Base-by-base conservation (phyloP, 2,888 invertebrate genomes). In the Heliconius sara region DNA sequence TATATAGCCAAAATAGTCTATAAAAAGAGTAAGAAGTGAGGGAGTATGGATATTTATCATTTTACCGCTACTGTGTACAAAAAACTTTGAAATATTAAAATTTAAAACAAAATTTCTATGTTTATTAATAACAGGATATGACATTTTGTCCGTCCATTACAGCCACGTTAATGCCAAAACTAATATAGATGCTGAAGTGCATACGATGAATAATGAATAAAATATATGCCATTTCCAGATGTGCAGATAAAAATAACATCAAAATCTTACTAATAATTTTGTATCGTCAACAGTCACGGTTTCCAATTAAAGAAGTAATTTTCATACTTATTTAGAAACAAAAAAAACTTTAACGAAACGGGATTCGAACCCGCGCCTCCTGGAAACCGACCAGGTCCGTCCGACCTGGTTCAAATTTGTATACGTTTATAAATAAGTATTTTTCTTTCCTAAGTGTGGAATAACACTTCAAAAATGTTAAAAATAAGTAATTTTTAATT, bases 151-250 rank as follows among this genome's bases (percentile, higher is more conserved):
- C 67, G 67, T 67, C 9, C 22, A 34, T 67, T 22, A 34, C 67
- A n/a, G 34, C 13, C 13, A n/a, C 25, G 9, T 25, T 63, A 25
- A 27, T 63, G 74, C 74, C 74, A 63, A 74, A 74, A 25, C 63
- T 63, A 74, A 74, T 25, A 43, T 10, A 39, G 63, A n/a, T 30
- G 39, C 25, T 2, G 16, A 43, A 43, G 63, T 74, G 43, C 10
- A 74, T 25, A 39, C 10, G 74, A 25, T 74, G 43, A 39, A 74
- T 63, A 39, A 74, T 74, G 4, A 30, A 74, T 74, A 19, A 57
- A 30, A 27, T 74, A 39, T 39, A 25, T 43, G 63, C 43, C n/a
- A 34, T n/a, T 73, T 34, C n/a, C 39, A 16, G n/a, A 74, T 63
- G 16, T 10, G 25, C 39, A 63, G 13, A 60, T 74, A 74, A 43